Conservation (phyloP, 2,888 invertebrate genomes). For the Eupsilia transversa region DNA sequence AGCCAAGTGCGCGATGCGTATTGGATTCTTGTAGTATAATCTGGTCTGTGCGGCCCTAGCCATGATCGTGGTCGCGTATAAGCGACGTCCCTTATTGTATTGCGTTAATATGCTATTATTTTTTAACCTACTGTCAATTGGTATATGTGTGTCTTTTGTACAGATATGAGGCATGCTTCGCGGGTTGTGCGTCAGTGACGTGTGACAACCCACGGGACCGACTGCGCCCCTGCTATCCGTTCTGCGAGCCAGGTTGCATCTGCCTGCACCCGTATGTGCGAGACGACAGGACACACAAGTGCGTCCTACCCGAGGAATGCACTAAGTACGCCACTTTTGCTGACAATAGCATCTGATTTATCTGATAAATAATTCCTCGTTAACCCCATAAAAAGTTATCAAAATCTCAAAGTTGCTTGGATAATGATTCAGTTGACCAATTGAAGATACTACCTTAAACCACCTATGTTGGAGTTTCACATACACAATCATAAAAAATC, state of each 20-base stretch:
- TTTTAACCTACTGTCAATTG: background rate
- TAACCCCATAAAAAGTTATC: background rate
- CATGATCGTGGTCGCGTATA: background rate
- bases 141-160: background rate
- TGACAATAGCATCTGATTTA: background rate
- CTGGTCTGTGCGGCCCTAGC: background rate
- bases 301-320: conserved; percentile 85
- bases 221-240: conserved; percentile 87
- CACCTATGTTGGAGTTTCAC: background rate
- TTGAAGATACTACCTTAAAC: background rate
- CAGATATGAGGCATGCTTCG: conserved; percentile 86
- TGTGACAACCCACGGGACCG: conserved; percentile 88
- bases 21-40: background rate
- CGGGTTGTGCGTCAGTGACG: conserved; percentile 85
- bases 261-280: conserved; percentile 84
- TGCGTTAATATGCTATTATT: background rate
- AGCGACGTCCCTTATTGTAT: background rate
- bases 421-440: background rate
- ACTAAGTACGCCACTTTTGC: conserved; percentile 78
- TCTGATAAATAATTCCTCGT: background rate
- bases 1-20: too few species aligned
- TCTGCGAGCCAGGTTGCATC: conserved; percentile 87
- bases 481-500: background rate
- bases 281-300: conserved; percentile 88
- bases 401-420: background rate